These are phyloP conservation scores for Stichodactyla helianthus DNA, from an alignment of 64 coral and sea anemone genomes.

Conservation along the genomic window DNA sequence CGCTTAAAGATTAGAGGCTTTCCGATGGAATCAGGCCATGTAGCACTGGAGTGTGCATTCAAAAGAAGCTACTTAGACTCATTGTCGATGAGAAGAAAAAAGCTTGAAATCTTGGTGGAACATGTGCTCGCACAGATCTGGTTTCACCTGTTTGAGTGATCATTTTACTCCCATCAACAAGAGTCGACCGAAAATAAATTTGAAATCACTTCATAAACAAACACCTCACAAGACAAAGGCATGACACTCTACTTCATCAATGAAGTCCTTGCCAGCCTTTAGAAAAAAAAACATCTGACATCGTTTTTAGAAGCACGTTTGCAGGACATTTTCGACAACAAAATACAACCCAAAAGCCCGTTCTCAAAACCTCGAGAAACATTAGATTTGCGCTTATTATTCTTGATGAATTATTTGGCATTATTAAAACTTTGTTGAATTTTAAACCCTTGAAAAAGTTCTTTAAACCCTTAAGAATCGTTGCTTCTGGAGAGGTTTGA, in stretches of 20 bases:
- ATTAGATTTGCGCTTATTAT: not conserved
- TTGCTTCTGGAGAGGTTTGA: not conserved
- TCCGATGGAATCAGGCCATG: not conserved
- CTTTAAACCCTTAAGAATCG: not conserved
- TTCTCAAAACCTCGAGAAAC: too few species aligned
- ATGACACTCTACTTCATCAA: not conserved
- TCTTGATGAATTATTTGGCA: not conserved
- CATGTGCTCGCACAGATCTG: constrained; percentile 11
- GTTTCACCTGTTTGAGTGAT: constrained; percentile 25
- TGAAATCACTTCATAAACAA: constrained; percentile 8
- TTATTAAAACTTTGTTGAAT: not conserved
- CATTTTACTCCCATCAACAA: constrained; percentile 15
- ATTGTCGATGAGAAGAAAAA: constrained; percentile 12
- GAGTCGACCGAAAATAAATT: not conserved
- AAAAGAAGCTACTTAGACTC: constrained; percentile 6
- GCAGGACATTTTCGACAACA: not conserved
- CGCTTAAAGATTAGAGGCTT: not conserved
- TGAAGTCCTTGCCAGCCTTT: not conserved
- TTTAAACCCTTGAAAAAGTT: not conserved
- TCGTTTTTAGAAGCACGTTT: not conserved
- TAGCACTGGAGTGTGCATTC: not conserved
- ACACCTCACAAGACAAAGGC: constrained; percentile 1
- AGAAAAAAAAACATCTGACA: constrained; percentile 1
- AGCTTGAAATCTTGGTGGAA: constrained; percentile 36
- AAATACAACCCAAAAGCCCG: too few species aligned